Base-by-base conservation (phyloP, 2,888 invertebrate genomes). In the Aphidoletes aphidimyza region DNA sequence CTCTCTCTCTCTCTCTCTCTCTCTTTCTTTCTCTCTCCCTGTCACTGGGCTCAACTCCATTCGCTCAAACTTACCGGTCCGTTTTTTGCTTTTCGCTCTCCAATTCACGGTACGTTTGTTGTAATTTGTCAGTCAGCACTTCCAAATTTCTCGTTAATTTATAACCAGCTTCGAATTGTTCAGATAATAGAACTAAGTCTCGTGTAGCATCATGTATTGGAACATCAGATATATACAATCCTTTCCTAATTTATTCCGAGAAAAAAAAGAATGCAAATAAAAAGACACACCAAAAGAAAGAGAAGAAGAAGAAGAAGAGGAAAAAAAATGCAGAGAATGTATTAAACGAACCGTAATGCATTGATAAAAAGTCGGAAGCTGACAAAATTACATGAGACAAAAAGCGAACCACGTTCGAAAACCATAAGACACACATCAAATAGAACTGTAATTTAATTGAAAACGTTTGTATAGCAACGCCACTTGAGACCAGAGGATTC, bases 151-250 rank as follows among this genome's bases (percentile, higher is more conserved):
- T 94, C 0, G 98, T 98, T 87, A 98, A 91, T 89, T 98, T 97
- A 91, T 98, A 98, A 90, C 98, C 98, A 0, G 98, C 98, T 90
- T 98, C 97, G 89, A 98, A 98, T 90, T 98, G 97, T 90, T 98
- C 98, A 9, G 97, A 98, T 92, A 98, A 94, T 87, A 98, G 92
- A 9, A 98, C 98, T 88, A 98, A 91, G 91, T 98, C 98, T 85
- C 98, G 92, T 3, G 98, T 98, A 0, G 98, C 97, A 89, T 98
- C 98, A 89, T 98, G 98, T 30, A 98, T 92, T 1, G 98, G 98
- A 86, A 98, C 96, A 90, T 98, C 98, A 85, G 97, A 96, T 87
- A 98, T 94, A 90, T 95, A 97, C 37, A 98, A 92, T 1, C 98
- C 97, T 84, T 97, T 94, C 86, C 97, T 96, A 88, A 49, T 22